Base-by-base conservation (phyloP, 2,113 vertebrate species). In the Pogonocichla stellata region DNA sequence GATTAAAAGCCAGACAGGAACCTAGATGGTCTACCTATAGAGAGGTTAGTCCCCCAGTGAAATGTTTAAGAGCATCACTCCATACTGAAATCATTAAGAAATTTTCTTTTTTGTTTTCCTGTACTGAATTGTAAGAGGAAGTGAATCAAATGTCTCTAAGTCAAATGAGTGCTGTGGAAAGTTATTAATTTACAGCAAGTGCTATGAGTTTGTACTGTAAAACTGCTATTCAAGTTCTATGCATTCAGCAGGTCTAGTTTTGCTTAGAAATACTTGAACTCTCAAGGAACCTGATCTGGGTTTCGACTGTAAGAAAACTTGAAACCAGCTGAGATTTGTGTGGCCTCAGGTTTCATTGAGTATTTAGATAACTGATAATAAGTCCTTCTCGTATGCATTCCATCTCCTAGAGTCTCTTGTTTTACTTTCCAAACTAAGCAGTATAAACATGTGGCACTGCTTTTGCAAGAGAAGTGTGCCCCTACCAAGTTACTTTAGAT, bases 211-310 rank as follows among this genome's bases (percentile, higher is more conserved):
- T 3, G 4, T 43, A 64, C 5, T 85, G 29, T 74, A 86, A 91
- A 95, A 64, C 42, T 72, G 50, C 67, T 61, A 43, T 60, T 82
- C 73, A 65, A 79, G 40, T 94, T 92, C 24, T 69, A 77, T 85
- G 57, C 47, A 86, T 81, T 88, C 81, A 88, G 56, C 67, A 93
- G 64, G 60, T 89, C 92, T 73, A 83, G 61, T 66, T 96, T 91
- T 94, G 72, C 80, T 92, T 64, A 96, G 38, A 97, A 96, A 96
- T 95, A 95, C 91, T 83, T 80, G 77, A 95, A 12, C 29, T 54
- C 62, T 88, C 5, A 1, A 74, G 62, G 66, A 97, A 95, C 74
- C 33, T 58, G 77, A 95, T 93, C 78, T 5, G n/a, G 86, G 82
- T 95, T 96, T 92, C 17, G 1, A 34, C 77, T 75, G 62, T 31